phyloP scores from a whole-genome alignment of 1,140 invertebrate genomes.

The Drosophila neocordata region DNA sequence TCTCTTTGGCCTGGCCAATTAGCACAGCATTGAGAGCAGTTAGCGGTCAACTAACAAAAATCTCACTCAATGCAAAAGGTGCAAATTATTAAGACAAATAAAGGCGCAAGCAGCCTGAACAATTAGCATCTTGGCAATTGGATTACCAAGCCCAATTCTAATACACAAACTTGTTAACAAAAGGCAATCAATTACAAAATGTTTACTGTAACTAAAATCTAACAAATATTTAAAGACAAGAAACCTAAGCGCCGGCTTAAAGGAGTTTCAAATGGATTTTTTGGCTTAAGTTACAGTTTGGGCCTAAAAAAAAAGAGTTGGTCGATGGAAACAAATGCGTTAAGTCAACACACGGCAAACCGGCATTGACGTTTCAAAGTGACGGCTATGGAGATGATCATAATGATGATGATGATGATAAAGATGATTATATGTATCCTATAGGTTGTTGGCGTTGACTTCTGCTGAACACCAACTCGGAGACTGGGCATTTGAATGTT shows the following conservation, averaged over 20 bases:
- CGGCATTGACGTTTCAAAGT: conserved; percentile 73
- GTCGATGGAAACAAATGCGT: conserved; percentile 49
- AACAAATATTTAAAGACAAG: conserved; percentile 62
- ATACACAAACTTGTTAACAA: too few relatives aligned
- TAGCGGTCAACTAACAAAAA: conserved; percentile 48
- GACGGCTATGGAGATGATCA: conserved; percentile 48
- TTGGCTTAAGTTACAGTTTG: too few relatives aligned
- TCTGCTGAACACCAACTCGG: conserved; percentile 66
- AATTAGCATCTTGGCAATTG: conserved; percentile 63
- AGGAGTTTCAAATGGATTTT: too few relatives aligned
- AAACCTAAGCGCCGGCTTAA: conserved; percentile 57
- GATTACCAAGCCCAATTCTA: conserved; percentile 6
- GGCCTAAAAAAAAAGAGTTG: neutral
- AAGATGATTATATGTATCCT: conserved; percentile 14
- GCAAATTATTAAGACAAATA: conserved; percentile 62
- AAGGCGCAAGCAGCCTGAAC: conserved; percentile 69
- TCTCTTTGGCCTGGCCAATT: conserved; percentile 56
- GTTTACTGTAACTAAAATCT: conserved; percentile 42
- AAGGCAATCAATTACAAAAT: conserved; percentile 71
- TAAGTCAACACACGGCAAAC: conserved; percentile 57
- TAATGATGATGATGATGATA: conserved; percentile 27
- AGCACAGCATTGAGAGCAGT: conserved; percentile 76
- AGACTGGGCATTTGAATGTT: conserved; percentile 65
- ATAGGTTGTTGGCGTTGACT: conserved; percentile 70
- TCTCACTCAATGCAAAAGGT: conserved; percentile 40